These are phyloP conservation scores for Aromia moschata DNA, from an alignment of 2,888 invertebrate species.

Conservation along the genomic window DNA sequence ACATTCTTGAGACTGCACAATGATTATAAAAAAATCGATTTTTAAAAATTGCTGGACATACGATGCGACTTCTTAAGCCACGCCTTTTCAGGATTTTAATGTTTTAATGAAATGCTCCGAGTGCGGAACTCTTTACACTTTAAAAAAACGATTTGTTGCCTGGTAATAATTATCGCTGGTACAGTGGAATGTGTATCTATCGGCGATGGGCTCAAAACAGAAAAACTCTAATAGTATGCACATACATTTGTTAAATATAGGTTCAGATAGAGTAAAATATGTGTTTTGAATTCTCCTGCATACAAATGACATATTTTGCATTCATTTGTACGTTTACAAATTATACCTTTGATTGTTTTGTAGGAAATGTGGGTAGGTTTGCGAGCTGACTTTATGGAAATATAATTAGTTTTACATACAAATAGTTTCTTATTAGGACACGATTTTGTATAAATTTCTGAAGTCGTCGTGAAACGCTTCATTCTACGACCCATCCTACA, in stretches of 20 bases:
- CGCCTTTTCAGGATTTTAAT: too few species aligned
- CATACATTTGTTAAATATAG: slow-evolving; percentile 33
- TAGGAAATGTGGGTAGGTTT: slow-evolving; percentile 41
- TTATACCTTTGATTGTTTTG: slow-evolving; percentile 48
- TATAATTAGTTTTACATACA: slow-evolving; percentile 33
- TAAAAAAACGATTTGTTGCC: too few species aligned
- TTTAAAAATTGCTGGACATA: too few species aligned
- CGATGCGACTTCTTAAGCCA: too few species aligned
- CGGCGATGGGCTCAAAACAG: not conserved
- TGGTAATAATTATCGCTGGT: too few species aligned
- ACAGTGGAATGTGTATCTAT: slow-evolving; percentile 5
- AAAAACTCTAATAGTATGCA: slow-evolving; percentile 11
- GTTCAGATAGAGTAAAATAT: slow-evolving; percentile 39
- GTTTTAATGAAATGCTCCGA: too few species aligned
- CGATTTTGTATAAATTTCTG: slow-evolving; percentile 28
- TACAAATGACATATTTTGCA: slow-evolving; percentile 48
- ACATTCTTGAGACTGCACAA: too few species aligned
- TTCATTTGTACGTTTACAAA: slow-evolving; percentile 46
- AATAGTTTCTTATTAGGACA: slow-evolving; percentile 26
- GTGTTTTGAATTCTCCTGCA: slow-evolving; percentile 40
- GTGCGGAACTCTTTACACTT: too few species aligned
- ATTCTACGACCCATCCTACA: too few species aligned
- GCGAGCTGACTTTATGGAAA: slow-evolving; percentile 30
- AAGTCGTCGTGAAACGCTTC: slow-evolving; percentile 15
- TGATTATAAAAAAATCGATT: too few species aligned